A percentile compares a stretch with the other conserved stretches of the same genome.
phyloP scores from a whole-genome alignment of 2,888 invertebrate genomes.

The Odontocerum albicorne region DNA sequence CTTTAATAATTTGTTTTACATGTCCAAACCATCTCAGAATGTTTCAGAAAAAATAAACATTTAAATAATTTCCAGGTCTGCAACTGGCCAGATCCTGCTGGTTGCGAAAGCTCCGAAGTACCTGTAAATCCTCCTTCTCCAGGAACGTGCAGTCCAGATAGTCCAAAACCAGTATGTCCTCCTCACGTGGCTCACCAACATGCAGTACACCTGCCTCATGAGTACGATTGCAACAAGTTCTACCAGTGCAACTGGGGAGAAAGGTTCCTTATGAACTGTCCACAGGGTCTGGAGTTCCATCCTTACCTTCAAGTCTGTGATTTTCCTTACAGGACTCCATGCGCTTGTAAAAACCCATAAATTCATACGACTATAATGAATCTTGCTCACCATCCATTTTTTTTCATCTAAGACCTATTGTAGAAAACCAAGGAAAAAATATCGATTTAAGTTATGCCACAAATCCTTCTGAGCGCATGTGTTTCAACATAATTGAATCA shows the following conservation, averaged over 20 bases:
- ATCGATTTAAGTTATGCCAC: no score
- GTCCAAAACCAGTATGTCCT: neutral
- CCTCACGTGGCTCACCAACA: neutral
- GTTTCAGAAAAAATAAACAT: no score
- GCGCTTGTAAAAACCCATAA: neutral
- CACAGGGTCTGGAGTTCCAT: constrained; percentile 45
- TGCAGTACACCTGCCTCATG: constrained; percentile 20
- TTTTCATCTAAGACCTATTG: no score
- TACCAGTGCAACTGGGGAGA: constrained; percentile 49
- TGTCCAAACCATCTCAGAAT: no score
- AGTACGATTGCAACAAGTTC: constrained; percentile 45
- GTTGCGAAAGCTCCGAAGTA: neutral
- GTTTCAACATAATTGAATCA: no score
- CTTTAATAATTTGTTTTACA: no score
- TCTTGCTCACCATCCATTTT: no score
- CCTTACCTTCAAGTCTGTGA: constrained; percentile 43
- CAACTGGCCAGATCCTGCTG: neutral
- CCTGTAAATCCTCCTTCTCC: constrained; percentile 1
- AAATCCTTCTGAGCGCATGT: no score
- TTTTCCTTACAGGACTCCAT: neutral
- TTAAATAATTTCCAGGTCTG: neutral
- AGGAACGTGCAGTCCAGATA: neutral
- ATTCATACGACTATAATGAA: no score
- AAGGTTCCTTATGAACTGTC: constrained; percentile 42
- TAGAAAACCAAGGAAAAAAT: no score